Evolutionary conservation across 2,113 vertebrate genomes (phyloP).

Genomic region (Typhlomys cinereus): DNA sequence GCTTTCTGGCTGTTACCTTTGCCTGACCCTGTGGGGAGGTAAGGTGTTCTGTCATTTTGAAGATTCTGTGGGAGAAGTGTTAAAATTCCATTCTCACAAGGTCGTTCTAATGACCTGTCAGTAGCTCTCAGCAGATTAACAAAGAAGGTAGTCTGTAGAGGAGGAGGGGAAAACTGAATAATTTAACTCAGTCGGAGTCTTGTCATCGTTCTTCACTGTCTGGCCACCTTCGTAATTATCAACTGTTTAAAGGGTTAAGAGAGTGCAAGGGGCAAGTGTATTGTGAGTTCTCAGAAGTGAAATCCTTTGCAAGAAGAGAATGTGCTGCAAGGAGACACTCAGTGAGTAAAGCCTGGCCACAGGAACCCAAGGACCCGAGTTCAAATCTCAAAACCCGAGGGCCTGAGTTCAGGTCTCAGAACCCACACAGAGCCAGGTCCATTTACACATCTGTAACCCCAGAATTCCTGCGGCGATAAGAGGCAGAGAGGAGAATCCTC

Average conservation of each 20-base stretch:
- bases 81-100: not conserved
- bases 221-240: not conserved
- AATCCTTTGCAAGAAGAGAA: not conserved
- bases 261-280: not conserved
- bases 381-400: not conserved
- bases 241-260: not conserved
- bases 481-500: accelerated
- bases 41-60: not conserved
- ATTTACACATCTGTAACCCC: not conserved
- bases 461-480: not conserved
- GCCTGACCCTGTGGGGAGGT: not conserved
- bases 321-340: too few relatives aligned
- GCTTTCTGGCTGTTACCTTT: not conserved
- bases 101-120: not conserved
- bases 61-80: not conserved
- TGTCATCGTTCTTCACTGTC: not conserved
- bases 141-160: not conserved
- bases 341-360: not conserved
- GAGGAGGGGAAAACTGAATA: not conserved
- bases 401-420: not conserved
- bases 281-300: not conserved
- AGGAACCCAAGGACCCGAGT: not conserved
- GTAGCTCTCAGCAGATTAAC: not conserved
- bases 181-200: not conserved
- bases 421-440: not conserved